A percentile compares a stretch with the other conserved stretches of the same genome.
Evolutionary conservation across 2,888 invertebrate genomes (phyloP).

Genomic region (Mesoligia furuncula): DNA sequence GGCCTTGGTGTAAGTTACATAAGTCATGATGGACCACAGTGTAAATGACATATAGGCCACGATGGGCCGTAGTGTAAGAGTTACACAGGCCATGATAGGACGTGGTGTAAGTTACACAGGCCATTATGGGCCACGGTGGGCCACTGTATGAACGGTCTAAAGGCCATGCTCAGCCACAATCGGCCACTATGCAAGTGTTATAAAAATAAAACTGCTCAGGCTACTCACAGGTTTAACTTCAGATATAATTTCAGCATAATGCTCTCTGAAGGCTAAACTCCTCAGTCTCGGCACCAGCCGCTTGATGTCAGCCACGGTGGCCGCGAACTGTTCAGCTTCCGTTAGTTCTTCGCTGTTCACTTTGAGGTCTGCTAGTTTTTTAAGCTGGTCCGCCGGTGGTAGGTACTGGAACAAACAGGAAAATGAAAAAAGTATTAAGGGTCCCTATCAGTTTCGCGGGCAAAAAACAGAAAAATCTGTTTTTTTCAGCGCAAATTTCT

Average conservation of each 20-base stretch:
- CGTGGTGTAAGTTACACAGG: background rate
- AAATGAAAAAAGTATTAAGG: no score
- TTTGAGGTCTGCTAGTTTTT: slow-evolving; percentile 95
- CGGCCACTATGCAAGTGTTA: background rate
- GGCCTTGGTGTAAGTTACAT: fast-evolving
- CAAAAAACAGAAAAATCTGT: no score
- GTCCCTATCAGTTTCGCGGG: no score
- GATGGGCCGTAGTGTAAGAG: background rate
- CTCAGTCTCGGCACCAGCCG: slow-evolving; percentile 95
- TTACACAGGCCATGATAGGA: no score
- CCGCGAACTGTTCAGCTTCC: slow-evolving; percentile 98
- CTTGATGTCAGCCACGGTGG: slow-evolving; percentile 97
- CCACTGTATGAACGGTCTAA: no score
- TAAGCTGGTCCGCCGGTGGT: slow-evolving; percentile 97
- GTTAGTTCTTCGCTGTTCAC: slow-evolving; percentile 94
- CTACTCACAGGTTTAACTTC: slow-evolving; percentile 91
- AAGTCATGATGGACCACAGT: no score
- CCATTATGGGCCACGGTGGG: no score
- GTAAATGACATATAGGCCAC: background rate
- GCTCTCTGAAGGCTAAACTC: slow-evolving; percentile 97
- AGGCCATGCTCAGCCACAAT: background rate
- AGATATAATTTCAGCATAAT: slow-evolving; percentile 95
- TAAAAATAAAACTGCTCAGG: background rate
- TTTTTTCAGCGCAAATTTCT: no score
- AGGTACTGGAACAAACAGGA: slow-evolving; percentile 91